Percentiles rank a stretch among this genome's conserved stretches.
These are phyloP conservation scores for Saccopteryx leptura DNA, from an alignment of 2,113 vertebrate genomes.

Conservation along the genomic window DNA sequence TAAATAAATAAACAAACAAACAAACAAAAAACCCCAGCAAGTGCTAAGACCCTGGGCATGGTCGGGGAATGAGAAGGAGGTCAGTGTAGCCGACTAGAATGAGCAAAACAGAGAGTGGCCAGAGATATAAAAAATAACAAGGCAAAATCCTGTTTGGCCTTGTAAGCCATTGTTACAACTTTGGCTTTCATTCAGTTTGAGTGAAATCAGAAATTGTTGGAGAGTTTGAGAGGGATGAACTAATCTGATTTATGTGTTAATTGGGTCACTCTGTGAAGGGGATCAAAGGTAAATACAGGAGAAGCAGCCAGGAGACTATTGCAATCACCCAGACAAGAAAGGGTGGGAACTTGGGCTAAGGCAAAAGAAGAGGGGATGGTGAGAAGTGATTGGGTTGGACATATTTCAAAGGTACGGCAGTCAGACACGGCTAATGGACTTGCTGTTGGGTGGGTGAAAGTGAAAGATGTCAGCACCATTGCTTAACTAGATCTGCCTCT, in stretches of 20 bases:
- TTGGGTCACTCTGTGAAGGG: not conserved
- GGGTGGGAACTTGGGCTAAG: not conserved
- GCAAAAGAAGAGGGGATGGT: not conserved
- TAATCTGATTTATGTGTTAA: not conserved
- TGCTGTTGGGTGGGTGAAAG: not conserved
- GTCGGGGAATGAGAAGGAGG: not conserved
- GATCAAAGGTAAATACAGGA: not conserved
- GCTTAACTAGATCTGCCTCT: not conserved
- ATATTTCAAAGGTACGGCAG: not conserved
- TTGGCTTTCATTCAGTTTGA: not conserved
- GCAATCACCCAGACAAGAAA: not conserved
- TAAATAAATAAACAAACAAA: not conserved
- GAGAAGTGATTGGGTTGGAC: not conserved
- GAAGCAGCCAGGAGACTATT: not conserved
- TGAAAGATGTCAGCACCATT: not conserved
- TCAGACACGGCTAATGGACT: not conserved
- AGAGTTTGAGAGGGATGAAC: not conserved
- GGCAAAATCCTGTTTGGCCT: not conserved
- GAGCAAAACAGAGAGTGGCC: not conserved
- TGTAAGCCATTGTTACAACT: not conserved
- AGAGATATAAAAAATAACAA: conserved; percentile 5
- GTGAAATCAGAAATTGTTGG: not conserved
- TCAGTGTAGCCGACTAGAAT: not conserved
- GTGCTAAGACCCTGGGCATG: not conserved
- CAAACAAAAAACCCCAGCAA: not conserved